Percentiles rank a stretch among this genome's conserved stretches.
Evolutionary conservation across 1,140 invertebrate species (phyloP).

Genomic region (Coptotermes formosanus): DNA sequence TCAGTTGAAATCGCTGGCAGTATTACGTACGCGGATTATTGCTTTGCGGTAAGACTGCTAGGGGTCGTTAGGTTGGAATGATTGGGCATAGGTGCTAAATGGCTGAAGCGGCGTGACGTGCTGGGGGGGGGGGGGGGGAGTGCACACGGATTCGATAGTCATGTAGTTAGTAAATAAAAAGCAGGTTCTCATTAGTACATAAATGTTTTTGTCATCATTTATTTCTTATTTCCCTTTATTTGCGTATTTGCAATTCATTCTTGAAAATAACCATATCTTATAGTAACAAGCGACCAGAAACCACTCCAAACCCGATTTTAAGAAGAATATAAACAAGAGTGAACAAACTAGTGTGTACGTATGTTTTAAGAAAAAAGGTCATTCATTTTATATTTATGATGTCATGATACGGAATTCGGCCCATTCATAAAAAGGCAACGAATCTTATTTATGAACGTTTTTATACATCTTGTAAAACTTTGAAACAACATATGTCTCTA

Average conservation of each 20-base stretch:
- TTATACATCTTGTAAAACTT: no score
- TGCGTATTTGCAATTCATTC: background rate
- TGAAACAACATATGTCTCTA: no score
- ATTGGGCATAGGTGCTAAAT: background rate
- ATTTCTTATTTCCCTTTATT: background rate
- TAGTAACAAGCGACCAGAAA: background rate
- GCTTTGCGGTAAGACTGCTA: background rate
- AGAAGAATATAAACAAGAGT: background rate
- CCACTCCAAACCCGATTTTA: constrained; percentile 9
- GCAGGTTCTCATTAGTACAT: background rate
- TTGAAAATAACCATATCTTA: background rate
- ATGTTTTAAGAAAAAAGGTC: background rate
- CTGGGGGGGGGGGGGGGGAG: no score
- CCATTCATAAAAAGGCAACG: background rate
- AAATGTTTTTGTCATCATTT: background rate
- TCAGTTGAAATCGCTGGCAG: background rate
- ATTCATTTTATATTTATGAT: background rate
- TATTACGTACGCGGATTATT: background rate
- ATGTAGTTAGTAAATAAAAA: background rate
- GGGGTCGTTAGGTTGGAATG: background rate
- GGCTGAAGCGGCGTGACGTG: background rate
- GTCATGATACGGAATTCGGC: background rate
- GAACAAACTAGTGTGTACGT: background rate
- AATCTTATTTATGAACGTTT: no score
- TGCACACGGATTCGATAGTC: background rate